Evolutionary conservation across 2,113 vertebrate species (phyloP).

Genomic region (Xiphophorus couchianus): DNA sequence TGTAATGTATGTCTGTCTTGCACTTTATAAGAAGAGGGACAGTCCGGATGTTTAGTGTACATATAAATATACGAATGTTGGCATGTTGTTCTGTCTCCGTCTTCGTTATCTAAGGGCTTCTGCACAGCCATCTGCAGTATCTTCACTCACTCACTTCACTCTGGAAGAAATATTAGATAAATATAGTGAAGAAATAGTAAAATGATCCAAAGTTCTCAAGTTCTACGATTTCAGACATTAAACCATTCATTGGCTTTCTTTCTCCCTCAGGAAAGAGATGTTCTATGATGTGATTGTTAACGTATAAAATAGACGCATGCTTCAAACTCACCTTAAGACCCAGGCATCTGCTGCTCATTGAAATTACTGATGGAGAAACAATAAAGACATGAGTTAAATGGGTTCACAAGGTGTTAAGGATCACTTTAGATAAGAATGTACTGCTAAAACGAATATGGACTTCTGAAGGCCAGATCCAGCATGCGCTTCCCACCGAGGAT

Average conservation of each 20-base stretch:
- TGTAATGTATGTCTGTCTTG: constrained; percentile 10
- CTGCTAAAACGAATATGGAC: neutral
- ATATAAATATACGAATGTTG: constrained; percentile 25
- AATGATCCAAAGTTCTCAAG: neutral
- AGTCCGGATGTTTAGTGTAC: neutral
- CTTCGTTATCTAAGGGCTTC: constrained; percentile 54
- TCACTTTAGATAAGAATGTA: constrained; percentile 22
- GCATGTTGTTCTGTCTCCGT: constrained; percentile 12
- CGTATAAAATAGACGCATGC: neutral
- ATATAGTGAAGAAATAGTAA: neutral
- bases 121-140: constrained; percentile 22
- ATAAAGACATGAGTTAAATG: constrained; percentile 19
- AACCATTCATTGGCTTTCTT: neutral
- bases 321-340: constrained; percentile 41
- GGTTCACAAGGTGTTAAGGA: constrained; percentile 12
- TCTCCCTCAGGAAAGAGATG: neutral
- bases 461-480: neutral
- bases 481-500: constrained; percentile 35
- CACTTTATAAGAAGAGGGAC: constrained; percentile 5
- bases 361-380: constrained; percentile 38
- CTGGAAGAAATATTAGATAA: constrained; percentile 33
- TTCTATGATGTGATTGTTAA: neutral
- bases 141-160: constrained; percentile 39
- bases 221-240: neutral
- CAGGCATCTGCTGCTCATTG: constrained; percentile 48